Percentiles rank a stretch among this genome's conserved stretches.
Evolutionary conservation across 2,113 vertebrate genomes (phyloP).

Genomic region (Loxodonta africana): DNA sequence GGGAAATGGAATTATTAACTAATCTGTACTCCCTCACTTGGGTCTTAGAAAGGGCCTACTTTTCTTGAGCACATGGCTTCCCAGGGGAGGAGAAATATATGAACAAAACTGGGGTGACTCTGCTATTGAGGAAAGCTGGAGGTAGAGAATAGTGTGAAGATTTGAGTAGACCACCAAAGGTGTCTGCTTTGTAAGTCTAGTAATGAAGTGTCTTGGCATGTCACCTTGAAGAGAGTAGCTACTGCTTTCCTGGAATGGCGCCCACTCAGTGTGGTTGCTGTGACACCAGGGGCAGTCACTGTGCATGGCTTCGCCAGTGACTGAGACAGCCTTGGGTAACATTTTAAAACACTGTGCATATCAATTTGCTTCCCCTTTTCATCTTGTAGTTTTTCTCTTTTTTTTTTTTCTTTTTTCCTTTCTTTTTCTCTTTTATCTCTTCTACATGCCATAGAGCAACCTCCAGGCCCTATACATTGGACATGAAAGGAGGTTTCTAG

Average conservation of each 20-base stretch:
- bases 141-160: background rate
- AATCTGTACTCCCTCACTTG: background rate
- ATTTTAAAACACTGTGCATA: background rate
- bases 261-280: background rate
- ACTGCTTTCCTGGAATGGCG: background rate
- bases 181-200: background rate
- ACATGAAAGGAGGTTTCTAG: background rate
- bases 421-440: background rate
- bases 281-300: background rate
- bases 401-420: background rate
- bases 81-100: background rate
- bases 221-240: background rate
- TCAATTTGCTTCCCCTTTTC: background rate
- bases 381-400: background rate
- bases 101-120: background rate
- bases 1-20: background rate
- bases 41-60: background rate
- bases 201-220: background rate
- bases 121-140: background rate
- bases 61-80: background rate
- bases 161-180: background rate
- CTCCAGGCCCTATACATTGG: background rate
- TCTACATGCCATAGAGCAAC: background rate
- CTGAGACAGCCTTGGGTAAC: background rate
- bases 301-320: background rate